These are phyloP conservation scores for Agrypnus murinus DNA, from an alignment of 2,888 invertebrate genomes.

Conservation along the genomic window DNA sequence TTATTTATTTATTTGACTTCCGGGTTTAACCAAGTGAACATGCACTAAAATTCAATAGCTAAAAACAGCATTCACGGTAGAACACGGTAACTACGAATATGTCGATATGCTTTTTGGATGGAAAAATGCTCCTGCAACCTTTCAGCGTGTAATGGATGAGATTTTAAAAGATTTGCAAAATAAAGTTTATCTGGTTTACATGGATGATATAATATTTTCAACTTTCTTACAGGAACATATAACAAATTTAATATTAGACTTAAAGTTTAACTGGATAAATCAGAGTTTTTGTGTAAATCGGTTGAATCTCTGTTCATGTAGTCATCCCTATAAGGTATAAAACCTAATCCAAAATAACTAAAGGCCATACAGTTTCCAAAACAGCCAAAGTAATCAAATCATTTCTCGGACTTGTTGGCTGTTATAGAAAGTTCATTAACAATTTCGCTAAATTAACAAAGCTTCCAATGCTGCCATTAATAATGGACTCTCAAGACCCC, in stretches of 20 bases:
- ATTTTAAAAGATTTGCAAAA: constrained; percentile 23
- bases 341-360: constrained; percentile 44
- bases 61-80: constrained; percentile 39
- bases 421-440: constrained; percentile 29
- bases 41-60: no score
- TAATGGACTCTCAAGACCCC: no score
- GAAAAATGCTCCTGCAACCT: constrained; percentile 18
- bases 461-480: no score
- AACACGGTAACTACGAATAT: constrained; percentile 47
- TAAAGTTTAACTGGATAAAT: constrained; percentile 8
- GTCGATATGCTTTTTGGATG: background rate
- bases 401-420: constrained; percentile 33
- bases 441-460: constrained; percentile 39
- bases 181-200: constrained; percentile 35
- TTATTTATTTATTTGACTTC: no score
- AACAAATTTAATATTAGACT: background rate
- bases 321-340: constrained; percentile 34
- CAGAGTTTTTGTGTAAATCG: constrained; percentile 17
- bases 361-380: constrained; percentile 36
- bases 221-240: constrained; percentile 15
- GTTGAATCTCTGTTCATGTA: constrained; percentile 38
- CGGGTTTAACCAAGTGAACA: no score
- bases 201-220: constrained; percentile 28
- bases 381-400: constrained; percentile 44
- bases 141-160: constrained; percentile 38